Conservation (phyloP, 1,140 invertebrate species). For the Brachionus calyciflorus region DNA sequence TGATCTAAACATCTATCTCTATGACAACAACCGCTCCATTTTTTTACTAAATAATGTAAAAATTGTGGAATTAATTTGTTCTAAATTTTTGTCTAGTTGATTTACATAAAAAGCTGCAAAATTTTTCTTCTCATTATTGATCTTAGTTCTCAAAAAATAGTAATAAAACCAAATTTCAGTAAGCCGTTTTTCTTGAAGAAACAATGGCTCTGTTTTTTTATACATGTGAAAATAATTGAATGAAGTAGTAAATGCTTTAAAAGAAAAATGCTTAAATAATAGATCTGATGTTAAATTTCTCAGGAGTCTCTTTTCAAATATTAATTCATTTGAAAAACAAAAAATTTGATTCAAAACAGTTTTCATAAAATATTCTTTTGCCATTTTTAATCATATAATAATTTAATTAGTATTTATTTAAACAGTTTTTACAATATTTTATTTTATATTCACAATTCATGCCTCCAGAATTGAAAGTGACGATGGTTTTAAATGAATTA, state of each 20-base stretch:
- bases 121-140: neutral
- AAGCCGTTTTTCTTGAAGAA: neutral
- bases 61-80: too few relatives aligned
- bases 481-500: too few relatives aligned
- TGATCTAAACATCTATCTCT: too few relatives aligned
- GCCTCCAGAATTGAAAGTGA: too few relatives aligned
- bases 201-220: neutral
- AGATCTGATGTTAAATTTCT: neutral
- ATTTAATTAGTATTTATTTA: too few relatives aligned
- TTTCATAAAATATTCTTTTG: neutral
- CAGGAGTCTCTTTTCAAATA: neutral
- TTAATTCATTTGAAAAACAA: neutral
- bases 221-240: slow-evolving; percentile 2
- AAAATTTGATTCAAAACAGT: neutral
- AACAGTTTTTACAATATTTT: too few relatives aligned
- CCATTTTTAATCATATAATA: too few relatives aligned
- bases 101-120: neutral
- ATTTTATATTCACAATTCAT: too few relatives aligned
- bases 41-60: too few relatives aligned
- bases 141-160: neutral
- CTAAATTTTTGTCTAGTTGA: too few relatives aligned
- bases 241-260: neutral
- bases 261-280: neutral
- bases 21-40: too few relatives aligned
- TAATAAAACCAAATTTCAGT: neutral